A percentile compares a stretch with the other conserved stretches of the same genome.
These are phyloP conservation scores for Disparrhopalites patrizii DNA, from an alignment of 2,888 invertebrate genomes.

Conservation along the genomic window DNA sequence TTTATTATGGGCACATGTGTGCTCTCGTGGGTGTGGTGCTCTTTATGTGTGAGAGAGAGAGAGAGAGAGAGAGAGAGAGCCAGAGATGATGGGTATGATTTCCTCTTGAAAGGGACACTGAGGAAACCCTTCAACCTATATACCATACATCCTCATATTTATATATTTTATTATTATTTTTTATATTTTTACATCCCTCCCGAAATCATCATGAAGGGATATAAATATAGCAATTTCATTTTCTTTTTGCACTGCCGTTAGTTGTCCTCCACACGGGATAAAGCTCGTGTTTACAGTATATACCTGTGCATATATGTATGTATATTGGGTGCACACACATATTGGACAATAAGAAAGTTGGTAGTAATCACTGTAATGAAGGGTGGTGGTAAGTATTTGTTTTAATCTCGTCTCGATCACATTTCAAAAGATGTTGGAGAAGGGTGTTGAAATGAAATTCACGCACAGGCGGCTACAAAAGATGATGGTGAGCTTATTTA, in stretches of 20 bases:
- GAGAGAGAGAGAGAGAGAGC: background rate
- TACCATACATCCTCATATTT: background rate
- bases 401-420: background rate
- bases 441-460: background rate
- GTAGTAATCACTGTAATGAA: too few relatives aligned
- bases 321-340: too few relatives aligned
- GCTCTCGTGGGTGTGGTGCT: slow-evolving; percentile 3
- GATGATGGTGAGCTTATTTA: background rate
- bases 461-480: background rate
- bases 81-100: background rate
- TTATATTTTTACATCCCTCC: background rate
- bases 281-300: too few relatives aligned
- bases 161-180: background rate
- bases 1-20: background rate
- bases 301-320: too few relatives aligned
- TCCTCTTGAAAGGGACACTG: background rate
- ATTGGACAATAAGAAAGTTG: too few relatives aligned
- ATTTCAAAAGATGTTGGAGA: background rate
- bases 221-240: too few relatives aligned
- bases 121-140: background rate
- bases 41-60: background rate
- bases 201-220: too few relatives aligned
- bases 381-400: background rate
- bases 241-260: background rate
- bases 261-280: background rate